Conservation (phyloP, 2,797 vertebrate genomes). For the Chaenodraco wilsoni region DNA sequence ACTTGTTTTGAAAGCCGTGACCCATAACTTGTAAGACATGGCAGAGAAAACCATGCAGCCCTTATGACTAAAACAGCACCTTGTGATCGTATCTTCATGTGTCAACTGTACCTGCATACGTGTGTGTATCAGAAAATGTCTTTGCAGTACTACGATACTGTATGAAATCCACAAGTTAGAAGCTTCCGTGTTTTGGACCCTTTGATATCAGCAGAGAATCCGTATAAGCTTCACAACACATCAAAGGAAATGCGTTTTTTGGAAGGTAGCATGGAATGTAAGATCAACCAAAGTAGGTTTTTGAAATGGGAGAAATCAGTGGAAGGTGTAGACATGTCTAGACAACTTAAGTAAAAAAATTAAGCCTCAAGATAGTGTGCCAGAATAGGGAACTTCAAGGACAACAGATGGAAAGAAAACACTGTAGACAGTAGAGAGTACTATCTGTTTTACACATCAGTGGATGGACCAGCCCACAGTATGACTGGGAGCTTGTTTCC, state of each 20-base stretch:
- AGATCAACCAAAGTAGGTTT: background rate
- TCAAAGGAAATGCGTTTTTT: background rate
- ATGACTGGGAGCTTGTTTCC: conserved; percentile 51
- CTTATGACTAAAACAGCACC: conserved; percentile 42
- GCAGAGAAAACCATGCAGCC: conserved; percentile 34
- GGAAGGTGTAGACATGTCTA: background rate
- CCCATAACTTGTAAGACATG: conserved; percentile 47
- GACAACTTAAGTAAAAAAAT: conserved; percentile 6
- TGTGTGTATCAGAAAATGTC: conserved; percentile 6
- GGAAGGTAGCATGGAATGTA: background rate
- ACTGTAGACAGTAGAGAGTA: conserved; percentile 30
- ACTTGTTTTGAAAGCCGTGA: conserved; percentile 64
- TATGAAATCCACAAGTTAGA: background rate
- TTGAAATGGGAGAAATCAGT: conserved; percentile 20
- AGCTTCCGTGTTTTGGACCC: background rate
- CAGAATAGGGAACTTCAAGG: conserved; percentile 24
- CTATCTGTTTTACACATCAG: conserved; percentile 75
- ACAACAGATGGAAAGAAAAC: conserved; percentile 54
- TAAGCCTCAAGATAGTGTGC: background rate
- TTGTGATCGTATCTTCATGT: conserved; percentile 50
- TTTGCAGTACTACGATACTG: background rate
- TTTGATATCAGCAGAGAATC: background rate
- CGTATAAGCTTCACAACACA: background rate
- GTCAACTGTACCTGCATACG: conserved; percentile 23
- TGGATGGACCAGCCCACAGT: conserved; percentile 36